Evolutionary conservation across 1,140 invertebrate species (phyloP), one percentile per base, ranked within the genome.

Genomic region (Heterodera schachtii): DNA sequence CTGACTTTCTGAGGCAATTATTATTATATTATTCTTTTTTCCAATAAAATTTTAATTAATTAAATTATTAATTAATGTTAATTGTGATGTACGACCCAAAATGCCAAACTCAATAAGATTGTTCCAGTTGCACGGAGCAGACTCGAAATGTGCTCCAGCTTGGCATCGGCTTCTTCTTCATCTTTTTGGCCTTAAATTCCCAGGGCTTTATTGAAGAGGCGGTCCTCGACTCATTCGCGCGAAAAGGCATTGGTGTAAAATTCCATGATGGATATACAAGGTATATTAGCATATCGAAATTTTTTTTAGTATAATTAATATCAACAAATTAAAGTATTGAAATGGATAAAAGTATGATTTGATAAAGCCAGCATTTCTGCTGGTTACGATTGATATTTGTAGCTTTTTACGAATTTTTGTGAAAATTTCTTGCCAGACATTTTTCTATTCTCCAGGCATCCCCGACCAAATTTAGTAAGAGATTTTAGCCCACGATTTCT

Each of bases 101-200:
- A 52, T 52, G 49, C 49, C 49, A 8, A 0, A 52, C 16, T 76
- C n/a, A 57, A 52, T 3, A 47, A 47, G 31, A 31, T 75, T 13
- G 19, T 2, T 8, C 19, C 19, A 64, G 44, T 52, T 60, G 16
- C 66, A 57, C 43, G 1, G 43, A 19, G 31, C 82, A 82, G 9
- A 87, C 86, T 7, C 41, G 75, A 43, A 84, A 87, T 81, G 86
- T 87, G 13, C 9, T 84, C 52, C 86, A 87, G 73, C 41, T 87
- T 31, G 86, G 84, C 21, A 70, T 87, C 41, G 86, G 84, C 2
- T 87, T 87, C 70, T 86, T 87, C 47, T 81, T 87, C 6, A 76
- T 87, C 46, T 87, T 87, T 52, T 84, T 82, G 2, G 86, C 84
- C n/a, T 87, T 87, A 31, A 87, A 87, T 57, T 80, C 82, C 6